Percentiles rank a stretch among this genome's conserved stretches.
These are phyloP conservation scores for Dasyurus viverrinus DNA, from an alignment of 2,113 vertebrate genomes.

Conservation along the genomic window DNA sequence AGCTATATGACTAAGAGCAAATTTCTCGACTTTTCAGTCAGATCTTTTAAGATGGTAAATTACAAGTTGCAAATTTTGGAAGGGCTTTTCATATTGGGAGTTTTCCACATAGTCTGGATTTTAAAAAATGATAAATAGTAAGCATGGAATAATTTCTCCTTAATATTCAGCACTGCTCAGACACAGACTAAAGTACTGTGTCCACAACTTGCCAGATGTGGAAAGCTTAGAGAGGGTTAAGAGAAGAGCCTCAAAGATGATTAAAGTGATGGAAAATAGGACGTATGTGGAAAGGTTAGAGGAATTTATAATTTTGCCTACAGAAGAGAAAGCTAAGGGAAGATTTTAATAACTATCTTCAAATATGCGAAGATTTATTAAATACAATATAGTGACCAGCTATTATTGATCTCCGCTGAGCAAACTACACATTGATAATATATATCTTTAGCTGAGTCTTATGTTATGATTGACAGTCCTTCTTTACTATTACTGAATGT, in stretches of 20 bases:
- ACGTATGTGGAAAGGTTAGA: constrained; percentile 61
- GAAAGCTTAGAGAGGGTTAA: background rate
- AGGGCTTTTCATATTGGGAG: background rate
- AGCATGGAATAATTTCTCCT: background rate
- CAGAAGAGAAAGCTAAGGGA: constrained; percentile 50
- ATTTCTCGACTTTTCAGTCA: background rate
- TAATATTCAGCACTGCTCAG: background rate
- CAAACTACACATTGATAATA: background rate
- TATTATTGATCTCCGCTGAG: background rate
- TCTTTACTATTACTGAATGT: background rate
- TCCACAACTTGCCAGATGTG: constrained; percentile 55
- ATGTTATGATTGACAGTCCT: background rate
- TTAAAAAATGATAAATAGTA: background rate
- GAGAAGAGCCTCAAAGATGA: constrained; percentile 34
- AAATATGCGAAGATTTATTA: constrained; percentile 32
- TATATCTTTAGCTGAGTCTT: background rate
- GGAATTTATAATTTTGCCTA: constrained; percentile 48
- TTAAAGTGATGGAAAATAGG: constrained; percentile 70
- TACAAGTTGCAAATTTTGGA: background rate
- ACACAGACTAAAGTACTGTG: background rate
- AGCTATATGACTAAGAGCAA: background rate
- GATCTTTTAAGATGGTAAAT: background rate
- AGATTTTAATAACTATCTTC: constrained; percentile 32
- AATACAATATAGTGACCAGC: background rate
- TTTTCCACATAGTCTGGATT: background rate